Evolutionary conservation across 2,797 vertebrate species (phyloP).

Genomic region (Rhabdomys pumilio): DNA sequence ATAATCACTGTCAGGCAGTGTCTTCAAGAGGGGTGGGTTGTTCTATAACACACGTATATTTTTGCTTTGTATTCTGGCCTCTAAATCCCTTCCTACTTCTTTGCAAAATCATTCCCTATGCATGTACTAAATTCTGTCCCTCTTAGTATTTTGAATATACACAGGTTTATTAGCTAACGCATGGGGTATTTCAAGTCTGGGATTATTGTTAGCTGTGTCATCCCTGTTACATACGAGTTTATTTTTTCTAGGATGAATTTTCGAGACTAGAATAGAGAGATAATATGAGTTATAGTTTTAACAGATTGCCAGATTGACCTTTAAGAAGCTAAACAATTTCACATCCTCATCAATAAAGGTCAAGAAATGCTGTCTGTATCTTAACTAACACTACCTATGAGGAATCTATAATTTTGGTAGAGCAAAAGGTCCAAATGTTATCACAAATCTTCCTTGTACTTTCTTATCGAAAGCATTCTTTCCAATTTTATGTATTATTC

Average conservation of each 20-base stretch:
- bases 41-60: background rate
- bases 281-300: slow-evolving; percentile 62
- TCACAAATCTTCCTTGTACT: background rate
- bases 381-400: slow-evolving; percentile 32
- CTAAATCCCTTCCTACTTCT: slow-evolving; percentile 14
- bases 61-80: background rate
- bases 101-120: slow-evolving; percentile 17
- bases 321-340: background rate
- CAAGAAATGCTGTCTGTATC: slow-evolving; percentile 33
- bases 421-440: slow-evolving; percentile 43
- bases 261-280: slow-evolving; percentile 27
- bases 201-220: background rate
- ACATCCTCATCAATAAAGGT: background rate
- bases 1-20: background rate
- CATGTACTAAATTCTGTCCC: background rate
- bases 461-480: slow-evolving; percentile 25
- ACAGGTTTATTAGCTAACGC: slow-evolving; percentile 45
- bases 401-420: slow-evolving; percentile 54
- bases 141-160: background rate
- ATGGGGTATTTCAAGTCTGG: slow-evolving; percentile 24
- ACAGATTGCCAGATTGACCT: slow-evolving; percentile 32
- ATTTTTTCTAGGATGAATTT: slow-evolving; percentile 26
- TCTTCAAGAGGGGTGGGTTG: background rate
- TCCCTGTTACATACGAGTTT: background rate
- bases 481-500: slow-evolving; percentile 41